These are phyloP conservation scores for Petrocephalus sullivani DNA, from an alignment of 2,797 vertebrate species.

Conservation along the genomic window DNA sequence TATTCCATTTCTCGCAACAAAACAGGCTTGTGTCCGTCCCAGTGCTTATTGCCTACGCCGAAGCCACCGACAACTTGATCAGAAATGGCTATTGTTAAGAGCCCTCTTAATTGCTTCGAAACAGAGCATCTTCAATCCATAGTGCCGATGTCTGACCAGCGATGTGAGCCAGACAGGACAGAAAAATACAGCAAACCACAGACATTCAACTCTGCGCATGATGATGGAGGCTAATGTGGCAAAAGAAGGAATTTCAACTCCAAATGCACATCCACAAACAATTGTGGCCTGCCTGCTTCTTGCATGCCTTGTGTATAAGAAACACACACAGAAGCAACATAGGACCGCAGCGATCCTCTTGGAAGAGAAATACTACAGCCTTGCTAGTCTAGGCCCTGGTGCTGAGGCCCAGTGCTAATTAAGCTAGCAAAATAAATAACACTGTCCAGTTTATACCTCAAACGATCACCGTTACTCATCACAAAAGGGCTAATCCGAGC, in stretches of 20 bases:
- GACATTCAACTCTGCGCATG: neutral
- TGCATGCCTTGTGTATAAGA: neutral
- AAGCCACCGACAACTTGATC: neutral
- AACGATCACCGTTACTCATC: neutral
- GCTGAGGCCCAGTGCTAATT: neutral
- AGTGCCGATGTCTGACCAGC: neutral
- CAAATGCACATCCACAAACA: neutral
- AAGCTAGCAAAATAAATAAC: neutral
- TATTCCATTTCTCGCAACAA: neutral
- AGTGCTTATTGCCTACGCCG: neutral
- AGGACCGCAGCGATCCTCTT: neutral
- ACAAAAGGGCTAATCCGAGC: neutral
- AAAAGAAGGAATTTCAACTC: neutral
- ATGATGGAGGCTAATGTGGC: neutral
- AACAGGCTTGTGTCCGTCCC: neutral
- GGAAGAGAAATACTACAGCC: neutral
- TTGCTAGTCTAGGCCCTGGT: neutral
- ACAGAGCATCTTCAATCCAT: neutral
- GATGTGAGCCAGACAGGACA: neutral
- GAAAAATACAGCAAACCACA: neutral
- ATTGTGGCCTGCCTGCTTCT: neutral
- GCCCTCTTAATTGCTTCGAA: neutral
- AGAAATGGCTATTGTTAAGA: neutral
- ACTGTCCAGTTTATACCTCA: neutral
- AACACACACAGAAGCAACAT: neutral